Percentiles rank a stretch among this genome's conserved stretches.
Evolutionary conservation across 2,113 vertebrate species (phyloP).

Genomic region (Pseudopodoces humilis): DNA sequence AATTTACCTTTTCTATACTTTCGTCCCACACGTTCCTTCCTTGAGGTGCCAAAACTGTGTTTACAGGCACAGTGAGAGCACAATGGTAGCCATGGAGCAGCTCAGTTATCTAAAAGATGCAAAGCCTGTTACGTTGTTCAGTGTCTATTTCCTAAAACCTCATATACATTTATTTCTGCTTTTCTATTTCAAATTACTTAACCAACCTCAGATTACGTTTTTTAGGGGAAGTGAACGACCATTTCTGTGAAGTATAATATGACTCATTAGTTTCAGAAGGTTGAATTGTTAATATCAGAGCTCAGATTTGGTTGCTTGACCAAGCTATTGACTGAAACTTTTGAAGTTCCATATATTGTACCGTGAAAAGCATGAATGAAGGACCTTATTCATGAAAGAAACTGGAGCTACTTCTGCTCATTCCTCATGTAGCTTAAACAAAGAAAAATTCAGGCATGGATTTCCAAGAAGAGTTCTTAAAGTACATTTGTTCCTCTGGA

Average conservation of each 20-base stretch:
- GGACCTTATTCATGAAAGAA: constrained; percentile 18
- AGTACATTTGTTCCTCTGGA: not conserved
- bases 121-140: not conserved
- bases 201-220: not conserved
- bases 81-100: not conserved
- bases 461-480: not conserved
- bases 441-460: not conserved
- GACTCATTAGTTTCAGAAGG: constrained; percentile 3
- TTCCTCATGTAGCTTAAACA: not conserved
- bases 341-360: not conserved
- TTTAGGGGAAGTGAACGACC: not conserved
- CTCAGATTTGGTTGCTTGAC: constrained; percentile 25
- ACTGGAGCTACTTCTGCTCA: not conserved
- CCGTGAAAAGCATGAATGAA: not conserved
- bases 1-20: not conserved
- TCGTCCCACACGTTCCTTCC: not conserved
- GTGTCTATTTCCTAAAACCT: not conserved
- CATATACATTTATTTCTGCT: not conserved
- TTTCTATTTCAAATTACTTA: not conserved
- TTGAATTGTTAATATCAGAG: not conserved
- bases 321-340: constrained; percentile 26
- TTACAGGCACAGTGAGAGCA: not conserved
- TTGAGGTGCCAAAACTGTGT: not conserved
- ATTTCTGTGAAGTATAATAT: not conserved
- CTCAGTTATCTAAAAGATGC: not conserved